A percentile compares a stretch with the other conserved stretches of the same genome.
Conservation (phyloP, 2,797 vertebrate genomes). For the Falco rusticolus region DNA sequence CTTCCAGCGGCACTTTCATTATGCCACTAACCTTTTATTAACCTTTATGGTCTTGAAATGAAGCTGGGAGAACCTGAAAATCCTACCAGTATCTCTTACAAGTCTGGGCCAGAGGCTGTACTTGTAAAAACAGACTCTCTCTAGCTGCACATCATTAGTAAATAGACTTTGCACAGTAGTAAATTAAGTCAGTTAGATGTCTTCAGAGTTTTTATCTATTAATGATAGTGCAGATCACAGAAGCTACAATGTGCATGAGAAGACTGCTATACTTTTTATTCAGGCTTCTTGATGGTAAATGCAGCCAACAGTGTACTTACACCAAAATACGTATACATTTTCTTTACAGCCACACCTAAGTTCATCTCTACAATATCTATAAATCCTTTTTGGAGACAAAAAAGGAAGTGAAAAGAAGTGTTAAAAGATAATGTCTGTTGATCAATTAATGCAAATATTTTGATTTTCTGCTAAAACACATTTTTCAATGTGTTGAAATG, state of each 20-base stretch:
- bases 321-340: fast-evolving
- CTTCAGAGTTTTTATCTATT: background rate
- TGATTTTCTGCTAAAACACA: background rate
- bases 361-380: background rate
- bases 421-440: background rate
- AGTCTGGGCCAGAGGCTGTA: background rate
- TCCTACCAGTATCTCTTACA: background rate
- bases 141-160: background rate
- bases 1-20: background rate
- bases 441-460: background rate
- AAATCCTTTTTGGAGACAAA: background rate
- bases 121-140: background rate
- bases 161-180: background rate
- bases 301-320: background rate
- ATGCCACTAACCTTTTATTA: background rate
- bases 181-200: background rate
- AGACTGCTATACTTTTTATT: background rate
- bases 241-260: background rate
- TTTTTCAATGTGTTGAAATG: background rate
- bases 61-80: background rate
- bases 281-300: background rate
- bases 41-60: background rate
- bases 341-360: background rate
- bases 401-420: background rate
- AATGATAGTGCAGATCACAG: background rate